Base-by-base conservation (phyloP, 2,113 vertebrate genomes). In the Neopipo cinnamomea region DNA sequence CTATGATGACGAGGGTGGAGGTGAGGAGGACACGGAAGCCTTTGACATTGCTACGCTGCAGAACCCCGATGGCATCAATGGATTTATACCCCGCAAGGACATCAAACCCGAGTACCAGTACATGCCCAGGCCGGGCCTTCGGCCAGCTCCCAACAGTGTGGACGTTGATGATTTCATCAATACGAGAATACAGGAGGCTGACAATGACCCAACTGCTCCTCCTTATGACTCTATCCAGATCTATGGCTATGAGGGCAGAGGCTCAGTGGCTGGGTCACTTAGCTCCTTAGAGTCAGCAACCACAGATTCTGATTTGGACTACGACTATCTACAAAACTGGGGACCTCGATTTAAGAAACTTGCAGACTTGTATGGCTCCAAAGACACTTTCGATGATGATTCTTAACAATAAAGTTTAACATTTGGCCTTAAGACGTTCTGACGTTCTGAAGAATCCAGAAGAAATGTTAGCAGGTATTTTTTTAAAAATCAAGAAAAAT, bases 261-360 rank as follows among this genome's bases (percentile, higher is more conserved):
- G 99, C 81, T 99, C 99, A 0, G 97, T 99, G 97, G 99, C 99
- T 2, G 99, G 99, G 42, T 99, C 99, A 24, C 97, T 99, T 96
- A 99, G 99, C 96, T 99, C 99, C 33, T 97, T 99, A 88, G 99
- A 99, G 97, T 99, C 99, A 8, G 99, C 99, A 42, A 99, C 99
- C 27, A 99, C 99, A 75, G 99, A 99, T 98, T 99, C 99, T 27
- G 99, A 99, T 97, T 98, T 99, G 98, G 99, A 99, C 98, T 99
- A 99, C 74, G 99, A 99, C 98, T 99, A 99, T 98, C 99, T 99
- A 98, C 99, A 99, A 97, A 99, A 99, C 37, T 99, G 99, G 99
- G 99, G 99, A 97, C 99, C 99, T 70, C 98, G 99, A 68, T 99
- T 99, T 98, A 99, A 99, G 98, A 99, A 99, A 99, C 98, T 99